A percentile compares a stretch with the other conserved stretches of the same genome.
Conservation (phyloP, 2,797 vertebrate genomes). For the Astyanax mexicanus region DNA sequence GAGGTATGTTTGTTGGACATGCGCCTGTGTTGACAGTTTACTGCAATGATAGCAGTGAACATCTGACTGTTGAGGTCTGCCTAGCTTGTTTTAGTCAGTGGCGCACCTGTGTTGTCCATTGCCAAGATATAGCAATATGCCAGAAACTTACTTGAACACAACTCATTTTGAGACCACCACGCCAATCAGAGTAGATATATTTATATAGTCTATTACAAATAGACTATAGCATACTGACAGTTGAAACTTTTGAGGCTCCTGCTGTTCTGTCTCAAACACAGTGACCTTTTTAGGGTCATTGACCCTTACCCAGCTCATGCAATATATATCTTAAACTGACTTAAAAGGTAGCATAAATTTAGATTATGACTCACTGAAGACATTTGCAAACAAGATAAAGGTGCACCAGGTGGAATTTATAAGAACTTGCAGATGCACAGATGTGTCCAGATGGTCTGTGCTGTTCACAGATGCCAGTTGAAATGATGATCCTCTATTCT, state of each 20-base stretch:
- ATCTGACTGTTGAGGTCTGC: too few relatives aligned
- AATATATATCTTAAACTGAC: neutral
- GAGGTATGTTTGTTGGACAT: too few relatives aligned
- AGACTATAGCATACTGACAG: too few relatives aligned
- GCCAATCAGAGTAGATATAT: too few relatives aligned
- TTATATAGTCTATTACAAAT: too few relatives aligned
- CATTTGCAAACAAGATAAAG: neutral
- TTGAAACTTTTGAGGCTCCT: neutral
- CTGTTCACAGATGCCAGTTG: neutral
- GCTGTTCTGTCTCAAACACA: neutral
- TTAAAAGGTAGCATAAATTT: neutral
- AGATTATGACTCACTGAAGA: neutral
- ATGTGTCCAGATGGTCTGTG: neutral
- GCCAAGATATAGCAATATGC: too few relatives aligned
- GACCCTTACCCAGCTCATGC: neutral
- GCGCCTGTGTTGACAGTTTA: too few relatives aligned
- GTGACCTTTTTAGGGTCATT: neutral
- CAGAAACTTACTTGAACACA: too few relatives aligned
- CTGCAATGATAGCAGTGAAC: too few relatives aligned
- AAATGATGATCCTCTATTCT: neutral
- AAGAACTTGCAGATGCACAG: neutral
- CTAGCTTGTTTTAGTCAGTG: too few relatives aligned
- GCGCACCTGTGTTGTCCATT: too few relatives aligned
- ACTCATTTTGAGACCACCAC: too few relatives aligned
- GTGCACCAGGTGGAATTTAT: neutral